Percentiles rank a stretch among this genome's conserved stretches.
phyloP scores from a whole-genome alignment of 2,888 invertebrate species.

The Dolichopus griseipennis region DNA sequence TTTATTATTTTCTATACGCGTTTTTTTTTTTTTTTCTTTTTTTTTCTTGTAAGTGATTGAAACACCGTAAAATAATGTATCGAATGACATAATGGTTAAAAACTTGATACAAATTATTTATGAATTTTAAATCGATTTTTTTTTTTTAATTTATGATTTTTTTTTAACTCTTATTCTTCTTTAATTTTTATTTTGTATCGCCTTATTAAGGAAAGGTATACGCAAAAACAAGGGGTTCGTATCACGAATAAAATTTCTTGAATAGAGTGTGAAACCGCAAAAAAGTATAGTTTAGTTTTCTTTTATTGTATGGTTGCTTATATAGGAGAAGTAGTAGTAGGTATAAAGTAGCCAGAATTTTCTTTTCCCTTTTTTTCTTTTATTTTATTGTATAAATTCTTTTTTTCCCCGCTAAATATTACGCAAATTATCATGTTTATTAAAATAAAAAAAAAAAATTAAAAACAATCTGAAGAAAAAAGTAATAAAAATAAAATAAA shows the following conservation, averaged over 20 bases:
- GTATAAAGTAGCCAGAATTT: not conserved
- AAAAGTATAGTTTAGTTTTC: not conserved
- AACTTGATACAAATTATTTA: not conserved
- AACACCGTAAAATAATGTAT: not conserved
- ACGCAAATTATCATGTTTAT: no score
- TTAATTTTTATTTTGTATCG: no score
- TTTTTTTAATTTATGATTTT: not conserved
- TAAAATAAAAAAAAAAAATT: no score
- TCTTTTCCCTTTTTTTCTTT: not conserved
- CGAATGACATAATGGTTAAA: not conserved
- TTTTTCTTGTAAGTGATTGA: no score
- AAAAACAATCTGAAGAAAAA: no score
- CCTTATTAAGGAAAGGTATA: not conserved
- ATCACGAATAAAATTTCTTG: not conserved
- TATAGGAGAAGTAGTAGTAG: no score
- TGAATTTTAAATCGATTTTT: not conserved
- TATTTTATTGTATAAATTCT: no score
- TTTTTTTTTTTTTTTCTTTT: no score
- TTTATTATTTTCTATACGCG: no score
- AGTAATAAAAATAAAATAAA: no score
- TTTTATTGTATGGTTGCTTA: not conserved
- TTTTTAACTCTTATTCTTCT: no score
- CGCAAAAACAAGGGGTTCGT: not conserved
- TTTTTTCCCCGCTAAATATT: no score
- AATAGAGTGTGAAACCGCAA: conserved; percentile 6